Percentiles rank a stretch among this genome's conserved stretches.
Evolutionary conservation across 2,113 vertebrate species (phyloP).

Genomic region (Hoplias malabaricus): DNA sequence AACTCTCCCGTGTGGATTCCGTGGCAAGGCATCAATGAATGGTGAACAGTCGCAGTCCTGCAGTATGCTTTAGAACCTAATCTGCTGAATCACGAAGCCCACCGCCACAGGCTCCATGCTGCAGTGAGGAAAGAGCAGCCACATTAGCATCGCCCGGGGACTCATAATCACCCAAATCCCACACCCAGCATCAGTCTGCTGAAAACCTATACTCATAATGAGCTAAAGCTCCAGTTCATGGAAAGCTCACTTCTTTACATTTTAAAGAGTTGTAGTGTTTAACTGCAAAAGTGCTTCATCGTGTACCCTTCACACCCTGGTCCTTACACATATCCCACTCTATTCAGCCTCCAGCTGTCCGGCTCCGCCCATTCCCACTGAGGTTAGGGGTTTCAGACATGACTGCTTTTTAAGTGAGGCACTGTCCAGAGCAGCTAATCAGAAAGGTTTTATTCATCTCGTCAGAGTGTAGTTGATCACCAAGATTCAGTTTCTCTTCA

Average conservation of each 20-base stretch:
- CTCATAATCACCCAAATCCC: not conserved
- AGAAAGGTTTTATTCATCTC: too few relatives aligned
- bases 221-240: not conserved
- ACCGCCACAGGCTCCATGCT: not conserved
- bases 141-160: slow-evolving; percentile 4
- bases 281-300: too few relatives aligned
- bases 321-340: too few relatives aligned
- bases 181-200: not conserved
- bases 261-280: too few relatives aligned
- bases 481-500: too few relatives aligned
- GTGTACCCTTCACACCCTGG: too few relatives aligned
- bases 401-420: too few relatives aligned
- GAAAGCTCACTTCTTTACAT: not conserved
- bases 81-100: slow-evolving; percentile 34
- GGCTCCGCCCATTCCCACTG: too few relatives aligned
- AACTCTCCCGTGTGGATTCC: slow-evolving; percentile 16
- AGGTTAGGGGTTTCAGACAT: not conserved
- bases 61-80: slow-evolving; percentile 8
- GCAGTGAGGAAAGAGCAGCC: not conserved
- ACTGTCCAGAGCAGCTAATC: too few relatives aligned
- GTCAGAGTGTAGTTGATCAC: too few relatives aligned
- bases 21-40: slow-evolving; percentile 13
- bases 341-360: too few relatives aligned
- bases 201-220: not conserved
- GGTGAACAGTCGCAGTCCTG: not conserved